A percentile compares a stretch with the other conserved stretches of the same genome.
Conservation (phyloP, 2,888 invertebrate species). For the Autographa gamma region DNA sequence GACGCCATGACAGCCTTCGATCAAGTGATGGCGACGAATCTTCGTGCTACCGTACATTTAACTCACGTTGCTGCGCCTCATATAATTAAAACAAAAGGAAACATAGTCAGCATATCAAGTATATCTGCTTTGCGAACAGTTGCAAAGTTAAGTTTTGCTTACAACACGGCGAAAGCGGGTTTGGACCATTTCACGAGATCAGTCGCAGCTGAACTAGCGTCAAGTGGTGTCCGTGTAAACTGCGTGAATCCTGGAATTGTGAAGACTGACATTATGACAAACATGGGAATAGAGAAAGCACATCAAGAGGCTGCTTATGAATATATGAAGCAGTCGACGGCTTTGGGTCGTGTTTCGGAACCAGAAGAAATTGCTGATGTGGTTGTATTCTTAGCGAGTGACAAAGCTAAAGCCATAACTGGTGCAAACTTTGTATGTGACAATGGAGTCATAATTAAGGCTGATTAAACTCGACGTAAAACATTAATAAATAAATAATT, state of each 20-base stretch:
- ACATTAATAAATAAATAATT: too few species aligned
- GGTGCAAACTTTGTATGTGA: conserved; percentile 45
- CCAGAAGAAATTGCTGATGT: conserved; percentile 63
- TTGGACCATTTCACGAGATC: conserved; percentile 58
- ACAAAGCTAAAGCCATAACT: conserved; percentile 60
- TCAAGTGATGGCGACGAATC: conserved; percentile 38
- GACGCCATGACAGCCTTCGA: conserved; percentile 36
- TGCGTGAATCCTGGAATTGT: conserved; percentile 56
- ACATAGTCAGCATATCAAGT: conserved; percentile 91
- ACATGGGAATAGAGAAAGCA: neutral
- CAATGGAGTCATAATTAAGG: conserved; percentile 11
- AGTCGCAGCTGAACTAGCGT: conserved; percentile 90
- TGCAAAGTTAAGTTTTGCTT: conserved; percentile 24
- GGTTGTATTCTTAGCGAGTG: conserved; percentile 57
- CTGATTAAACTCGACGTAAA: too few species aligned
- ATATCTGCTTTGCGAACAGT: conserved; percentile 16
- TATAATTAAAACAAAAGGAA: conserved; percentile 77
- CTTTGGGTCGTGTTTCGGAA: conserved; percentile 35
- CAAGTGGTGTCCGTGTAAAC: conserved; percentile 91
- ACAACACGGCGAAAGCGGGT: conserved; percentile 56
- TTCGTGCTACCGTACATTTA: conserved; percentile 39
- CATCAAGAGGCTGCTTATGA: neutral
- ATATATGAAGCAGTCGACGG: neutral
- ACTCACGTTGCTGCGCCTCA: conserved; percentile 52
- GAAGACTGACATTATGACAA: conserved; percentile 21